phyloP scores from a whole-genome alignment of 2,888 invertebrate species.

The Siphlonurus alternatus region DNA sequence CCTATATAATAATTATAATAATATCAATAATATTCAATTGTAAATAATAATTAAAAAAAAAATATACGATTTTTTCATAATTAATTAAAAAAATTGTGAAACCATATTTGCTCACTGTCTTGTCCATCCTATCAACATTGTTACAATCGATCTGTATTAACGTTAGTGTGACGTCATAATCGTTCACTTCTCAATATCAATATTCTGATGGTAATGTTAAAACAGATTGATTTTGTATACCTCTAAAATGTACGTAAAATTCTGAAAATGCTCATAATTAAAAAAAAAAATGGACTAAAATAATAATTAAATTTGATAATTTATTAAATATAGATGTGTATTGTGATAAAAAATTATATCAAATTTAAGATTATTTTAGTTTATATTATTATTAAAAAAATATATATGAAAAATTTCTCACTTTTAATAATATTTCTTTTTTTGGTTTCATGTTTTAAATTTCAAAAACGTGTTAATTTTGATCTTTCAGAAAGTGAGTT shows the following conservation, averaged over 20 bases:
- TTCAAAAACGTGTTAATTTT: neutral
- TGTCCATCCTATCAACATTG: neutral
- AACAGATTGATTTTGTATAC: neutral
- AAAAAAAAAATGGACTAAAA: neutral
- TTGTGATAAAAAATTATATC: conserved; percentile 1
- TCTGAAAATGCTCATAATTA: conserved; percentile 5
- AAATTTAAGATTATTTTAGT: conserved; percentile 3
- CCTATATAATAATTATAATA: neutral
- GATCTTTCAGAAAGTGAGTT: neutral
- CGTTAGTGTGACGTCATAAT: neutral
- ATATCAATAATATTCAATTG: neutral
- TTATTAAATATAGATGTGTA: neutral
- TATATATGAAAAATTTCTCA: conserved; percentile 3
- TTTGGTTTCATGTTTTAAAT: conserved; percentile 1
- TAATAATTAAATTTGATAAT: neutral
- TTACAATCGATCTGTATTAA: neutral
- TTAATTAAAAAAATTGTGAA: neutral
- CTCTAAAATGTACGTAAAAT: neutral
- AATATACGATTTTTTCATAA: neutral
- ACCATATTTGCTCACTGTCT: conserved; percentile 1
- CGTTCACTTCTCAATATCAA: neutral
- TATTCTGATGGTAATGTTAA: neutral
- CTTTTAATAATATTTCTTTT: conserved; percentile 3
- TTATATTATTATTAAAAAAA: neutral
- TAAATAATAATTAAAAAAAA: neutral